These are phyloP conservation scores for Oreochromis grahami DNA, from an alignment of 2,797 vertebrate genomes.

Conservation along the genomic window DNA sequence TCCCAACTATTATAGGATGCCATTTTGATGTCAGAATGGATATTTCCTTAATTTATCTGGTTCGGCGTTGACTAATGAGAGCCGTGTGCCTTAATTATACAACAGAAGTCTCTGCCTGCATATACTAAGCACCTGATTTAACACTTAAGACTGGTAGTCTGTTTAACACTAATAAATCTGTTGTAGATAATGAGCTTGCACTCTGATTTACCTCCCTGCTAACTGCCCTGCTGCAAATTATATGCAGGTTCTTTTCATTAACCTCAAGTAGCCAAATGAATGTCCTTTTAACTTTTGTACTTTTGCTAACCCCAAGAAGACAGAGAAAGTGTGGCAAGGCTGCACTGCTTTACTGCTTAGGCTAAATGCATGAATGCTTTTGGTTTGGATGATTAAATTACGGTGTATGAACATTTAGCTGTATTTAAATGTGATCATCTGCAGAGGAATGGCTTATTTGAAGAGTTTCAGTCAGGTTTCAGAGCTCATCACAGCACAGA, in stretches of 20 bases:
- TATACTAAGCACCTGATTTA: conserved; percentile 15
- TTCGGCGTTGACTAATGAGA: not conserved
- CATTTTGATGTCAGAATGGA: not conserved
- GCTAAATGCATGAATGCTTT: not conserved
- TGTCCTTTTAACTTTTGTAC: conserved; percentile 22
- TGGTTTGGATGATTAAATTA: not conserved
- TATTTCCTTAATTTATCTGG: not conserved
- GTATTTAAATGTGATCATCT: not conserved
- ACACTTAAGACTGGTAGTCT: not conserved
- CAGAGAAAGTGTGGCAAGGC: not conserved
- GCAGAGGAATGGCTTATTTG: too few relatives aligned
- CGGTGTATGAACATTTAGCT: not conserved
- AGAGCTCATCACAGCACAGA: too few relatives aligned
- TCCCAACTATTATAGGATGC: not conserved
- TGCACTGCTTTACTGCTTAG: not conserved
- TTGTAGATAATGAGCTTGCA: conserved; percentile 30
- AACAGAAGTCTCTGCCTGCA: not conserved
- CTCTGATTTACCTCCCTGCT: conserved; percentile 31
- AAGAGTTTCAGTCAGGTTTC: too few relatives aligned
- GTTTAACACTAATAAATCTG: conserved; percentile 33
- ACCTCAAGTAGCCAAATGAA: conserved; percentile 31
- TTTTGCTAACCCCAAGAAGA: not conserved
- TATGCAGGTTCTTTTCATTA: conserved; percentile 47
- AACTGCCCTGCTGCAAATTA: conserved; percentile 23
- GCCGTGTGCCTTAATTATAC: not conserved